Percentiles rank a stretch among this genome's conserved stretches.
These are phyloP conservation scores for Paramormyrops kingsleyae DNA, from an alignment of 2,113 vertebrate genomes.

Conservation along the genomic window DNA sequence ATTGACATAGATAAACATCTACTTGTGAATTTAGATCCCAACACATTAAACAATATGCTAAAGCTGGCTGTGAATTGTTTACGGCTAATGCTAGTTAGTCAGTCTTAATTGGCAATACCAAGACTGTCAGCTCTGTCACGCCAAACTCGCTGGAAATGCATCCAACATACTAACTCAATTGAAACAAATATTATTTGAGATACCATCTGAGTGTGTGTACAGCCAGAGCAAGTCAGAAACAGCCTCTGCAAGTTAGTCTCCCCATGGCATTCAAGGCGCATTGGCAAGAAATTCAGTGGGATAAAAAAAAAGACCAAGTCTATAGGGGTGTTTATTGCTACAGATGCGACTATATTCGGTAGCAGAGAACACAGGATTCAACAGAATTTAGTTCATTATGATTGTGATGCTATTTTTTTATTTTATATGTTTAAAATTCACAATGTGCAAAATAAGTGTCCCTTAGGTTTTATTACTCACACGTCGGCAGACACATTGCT, in stretches of 20 bases:
- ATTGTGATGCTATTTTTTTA: too few species aligned
- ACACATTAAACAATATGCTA: neutral
- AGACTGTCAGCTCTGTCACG: neutral
- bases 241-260: neutral
- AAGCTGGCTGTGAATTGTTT: neutral
- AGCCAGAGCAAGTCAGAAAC: neutral
- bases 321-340: too few species aligned
- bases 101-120: neutral
- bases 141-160: neutral
- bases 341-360: too few species aligned
- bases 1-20: neutral
- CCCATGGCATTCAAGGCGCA: neutral
- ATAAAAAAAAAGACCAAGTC: too few species aligned
- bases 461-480: neutral
- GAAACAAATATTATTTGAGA: neutral
- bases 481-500: neutral
- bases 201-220: neutral
- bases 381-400: too few species aligned
- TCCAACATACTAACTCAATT: neutral
- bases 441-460: neutral
- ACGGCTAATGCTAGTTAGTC: neutral
- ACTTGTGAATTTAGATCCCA: too few species aligned
- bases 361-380: too few species aligned
- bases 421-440: neutral
- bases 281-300: neutral